Base-by-base conservation (phyloP, 2,888 invertebrate genomes). In the Ochropacha duplaris region DNA sequence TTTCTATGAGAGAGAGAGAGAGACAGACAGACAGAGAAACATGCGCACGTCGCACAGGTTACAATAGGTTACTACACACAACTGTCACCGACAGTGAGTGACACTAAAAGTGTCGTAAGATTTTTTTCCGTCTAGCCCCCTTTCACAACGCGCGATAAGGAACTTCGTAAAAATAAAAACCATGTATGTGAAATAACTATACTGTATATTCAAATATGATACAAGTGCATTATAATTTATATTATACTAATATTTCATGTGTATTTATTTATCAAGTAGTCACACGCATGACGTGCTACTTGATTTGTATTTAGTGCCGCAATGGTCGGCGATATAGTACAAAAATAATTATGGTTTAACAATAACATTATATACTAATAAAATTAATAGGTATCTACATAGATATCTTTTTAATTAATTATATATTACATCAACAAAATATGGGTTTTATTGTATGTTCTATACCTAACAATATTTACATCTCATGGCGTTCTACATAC, bases 181-280 rank as follows among this genome's bases (percentile, higher is more conserved):
- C 22, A 44, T 24, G 26, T 19, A 11, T 54, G 28, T 50, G 44
- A 64, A 60, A 66, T 66, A 72, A 68, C 66, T 70, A 66, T 63
- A 66, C 66, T 65, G 59, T 56, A 61, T 26, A 57, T 50, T 44
- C 28, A 34, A 57, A 56, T 54, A 49, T 57, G 26, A 55, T 51
- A 52, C 54, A 56, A 50, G 54, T 56, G 22, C 54, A 54, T 56
- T 50, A 34, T 57, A 44, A 44, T 19, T 44, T 8, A 44, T n/a
- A 44, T 44, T 16, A 39, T 39, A 39, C 2, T 39, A 8, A 44
- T 44, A 44, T 44, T 19, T 44, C 2, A 16, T 39, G 3, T 39
- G n/a, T 16, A 39, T 16, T 8, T 36, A 39, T 39, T 39, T 39
- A 39, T 14, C 39, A 16, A 16, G 39, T 39, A 16, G 39, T 39